Evolutionary conservation across 2,113 vertebrate genomes (phyloP).

Genomic region (Perca fluviatilis): DNA sequence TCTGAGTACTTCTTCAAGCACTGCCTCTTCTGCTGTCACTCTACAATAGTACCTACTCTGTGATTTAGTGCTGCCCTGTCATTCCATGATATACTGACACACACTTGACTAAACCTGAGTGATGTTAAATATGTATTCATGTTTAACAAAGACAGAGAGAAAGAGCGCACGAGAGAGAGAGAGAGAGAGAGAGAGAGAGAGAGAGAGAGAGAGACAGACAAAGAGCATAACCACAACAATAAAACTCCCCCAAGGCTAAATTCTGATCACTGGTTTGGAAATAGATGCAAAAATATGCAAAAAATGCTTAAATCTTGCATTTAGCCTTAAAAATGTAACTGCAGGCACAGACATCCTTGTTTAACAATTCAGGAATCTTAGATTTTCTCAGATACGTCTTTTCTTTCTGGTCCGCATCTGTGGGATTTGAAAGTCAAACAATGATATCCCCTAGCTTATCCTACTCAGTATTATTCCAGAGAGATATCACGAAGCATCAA

Average conservation of each 20-base stretch:
- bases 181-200: background rate
- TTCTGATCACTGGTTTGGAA: conserved; percentile 36
- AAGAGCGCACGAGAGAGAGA: background rate
- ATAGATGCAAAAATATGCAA: conserved; percentile 38
- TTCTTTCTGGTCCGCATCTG: conserved; percentile 22
- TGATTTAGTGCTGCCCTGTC: conserved; percentile 44
- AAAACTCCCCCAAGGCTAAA: conserved; percentile 36
- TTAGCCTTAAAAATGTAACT: conserved; percentile 39
- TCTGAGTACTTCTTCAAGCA: background rate
- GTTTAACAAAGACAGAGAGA: conserved; percentile 45
- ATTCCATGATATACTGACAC: conserved; percentile 26
- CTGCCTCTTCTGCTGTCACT: conserved; percentile 7
- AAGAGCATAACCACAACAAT: conserved; percentile 5
- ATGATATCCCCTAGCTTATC: conserved; percentile 21
- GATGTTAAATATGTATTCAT: conserved; percentile 29
- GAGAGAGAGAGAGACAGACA: background rate
- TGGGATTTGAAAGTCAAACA: conserved; percentile 41
- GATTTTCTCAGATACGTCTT: conserved; percentile 18
- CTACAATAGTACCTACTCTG: background rate
- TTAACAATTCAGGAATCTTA: conserved; percentile 31
- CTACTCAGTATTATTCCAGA: conserved; percentile 2
- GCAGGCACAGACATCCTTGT: conserved; percentile 29
- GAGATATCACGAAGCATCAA: conserved; percentile 7
- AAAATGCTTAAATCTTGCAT: conserved; percentile 9
- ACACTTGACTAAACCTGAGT: conserved; percentile 36